Percentiles rank a stretch among this genome's conserved stretches.
Conservation (phyloP, 2,113 vertebrate species). For the Pelodiscus sinensis region DNA sequence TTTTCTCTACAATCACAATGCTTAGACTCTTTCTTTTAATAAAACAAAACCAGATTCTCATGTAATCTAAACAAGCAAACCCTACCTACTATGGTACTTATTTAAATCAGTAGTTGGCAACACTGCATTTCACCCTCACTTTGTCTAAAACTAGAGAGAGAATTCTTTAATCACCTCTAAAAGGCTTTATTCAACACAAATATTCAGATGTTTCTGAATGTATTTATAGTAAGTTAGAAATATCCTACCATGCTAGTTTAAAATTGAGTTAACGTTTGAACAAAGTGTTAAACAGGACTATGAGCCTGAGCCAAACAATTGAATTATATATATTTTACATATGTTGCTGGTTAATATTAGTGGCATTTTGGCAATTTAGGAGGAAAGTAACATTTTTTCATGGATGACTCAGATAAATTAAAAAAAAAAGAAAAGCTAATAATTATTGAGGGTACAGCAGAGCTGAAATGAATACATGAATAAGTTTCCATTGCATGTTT, state of each 20-base stretch:
- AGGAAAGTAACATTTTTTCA: neutral
- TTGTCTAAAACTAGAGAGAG: neutral
- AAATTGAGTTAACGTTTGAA: neutral
- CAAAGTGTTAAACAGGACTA: neutral
- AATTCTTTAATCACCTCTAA: neutral
- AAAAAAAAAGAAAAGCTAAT: neutral
- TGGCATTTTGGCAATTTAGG: neutral
- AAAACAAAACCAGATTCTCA: neutral
- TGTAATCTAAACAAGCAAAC: neutral
- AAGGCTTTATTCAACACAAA: neutral
- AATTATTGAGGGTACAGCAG: neutral
- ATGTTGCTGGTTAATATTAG: slow-evolving; percentile 36
- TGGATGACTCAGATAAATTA: neutral
- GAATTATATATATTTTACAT: neutral
- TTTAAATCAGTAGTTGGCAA: neutral
- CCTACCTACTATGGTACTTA: neutral
- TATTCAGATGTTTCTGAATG: neutral
- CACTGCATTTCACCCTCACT: neutral
- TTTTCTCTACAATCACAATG: neutral
- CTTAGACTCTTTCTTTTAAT: neutral
- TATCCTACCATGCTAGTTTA: neutral
- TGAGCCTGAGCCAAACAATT: neutral
- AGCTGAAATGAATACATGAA: slow-evolving; percentile 11
- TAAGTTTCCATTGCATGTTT: neutral
- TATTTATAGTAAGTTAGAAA: neutral